Conservation (phyloP, 2,888 invertebrate species). For the Ormyrus nitidulus region DNA sequence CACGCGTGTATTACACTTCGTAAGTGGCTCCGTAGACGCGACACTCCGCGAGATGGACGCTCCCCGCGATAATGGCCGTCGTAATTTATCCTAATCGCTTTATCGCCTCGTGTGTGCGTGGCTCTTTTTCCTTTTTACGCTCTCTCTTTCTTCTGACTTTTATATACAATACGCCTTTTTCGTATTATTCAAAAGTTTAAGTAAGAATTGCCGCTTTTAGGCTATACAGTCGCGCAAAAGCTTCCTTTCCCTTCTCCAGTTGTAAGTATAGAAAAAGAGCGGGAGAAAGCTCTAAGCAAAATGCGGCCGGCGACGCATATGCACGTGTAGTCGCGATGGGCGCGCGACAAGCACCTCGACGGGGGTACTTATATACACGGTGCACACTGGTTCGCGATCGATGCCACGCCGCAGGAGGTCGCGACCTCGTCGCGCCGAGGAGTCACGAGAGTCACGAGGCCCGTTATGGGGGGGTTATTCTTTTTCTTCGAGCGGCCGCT, state of each 20-base stretch:
- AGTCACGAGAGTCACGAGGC: too few relatives aligned
- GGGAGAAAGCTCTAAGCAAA: slow-evolving; percentile 12
- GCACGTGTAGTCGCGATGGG: slow-evolving; percentile 27
- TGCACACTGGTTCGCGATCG: neutral
- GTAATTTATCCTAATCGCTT: slow-evolving; percentile 42
- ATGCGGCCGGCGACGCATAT: neutral
- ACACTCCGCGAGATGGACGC: too few relatives aligned
- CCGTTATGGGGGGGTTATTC: too few relatives aligned
- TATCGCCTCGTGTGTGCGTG: neutral
- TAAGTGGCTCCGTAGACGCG: too few relatives aligned
- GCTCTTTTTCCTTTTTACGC: too few relatives aligned
- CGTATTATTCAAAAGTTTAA: too few relatives aligned
- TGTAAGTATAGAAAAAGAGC: neutral
- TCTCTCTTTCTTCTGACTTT: too few relatives aligned
- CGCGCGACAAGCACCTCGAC: slow-evolving; percentile 24
- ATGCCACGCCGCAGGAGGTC: slow-evolving; percentile 54
- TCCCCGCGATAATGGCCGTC: slow-evolving; percentile 27
- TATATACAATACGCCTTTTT: too few relatives aligned
- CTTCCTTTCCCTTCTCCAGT: too few relatives aligned
- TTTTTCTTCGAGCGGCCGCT: too few relatives aligned
- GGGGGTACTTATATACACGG: neutral
- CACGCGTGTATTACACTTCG: too few relatives aligned
- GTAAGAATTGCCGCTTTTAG: too few relatives aligned
- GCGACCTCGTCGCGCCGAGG: slow-evolving; percentile 59
- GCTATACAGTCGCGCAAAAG: slow-evolving; percentile 1